Percentiles rank a stretch among this genome's conserved stretches.
Conservation (phyloP, 2,113 vertebrate species). For the Bungarus multicinctus region DNA sequence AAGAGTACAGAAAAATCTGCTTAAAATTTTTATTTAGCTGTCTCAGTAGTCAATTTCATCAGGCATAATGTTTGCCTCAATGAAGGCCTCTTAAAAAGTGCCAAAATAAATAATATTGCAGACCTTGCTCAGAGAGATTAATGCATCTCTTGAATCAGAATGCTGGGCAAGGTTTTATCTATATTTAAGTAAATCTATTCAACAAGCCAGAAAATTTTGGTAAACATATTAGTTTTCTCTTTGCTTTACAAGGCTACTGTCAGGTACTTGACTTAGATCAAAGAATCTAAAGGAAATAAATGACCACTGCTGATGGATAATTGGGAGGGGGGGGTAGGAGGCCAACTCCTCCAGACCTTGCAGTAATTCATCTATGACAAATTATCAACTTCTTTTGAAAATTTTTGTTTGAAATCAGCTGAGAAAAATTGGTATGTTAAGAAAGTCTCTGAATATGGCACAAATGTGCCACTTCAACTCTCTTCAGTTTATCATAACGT, state of each 20-base stretch:
- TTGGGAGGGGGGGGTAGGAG: not conserved
- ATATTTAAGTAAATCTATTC: not conserved
- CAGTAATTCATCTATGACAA: not conserved
- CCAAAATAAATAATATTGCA: not conserved
- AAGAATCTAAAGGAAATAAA: not conserved
- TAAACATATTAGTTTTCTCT: not conserved
- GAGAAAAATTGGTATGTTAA: not conserved
- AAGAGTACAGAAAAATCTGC: not conserved
- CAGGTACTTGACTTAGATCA: not conserved
- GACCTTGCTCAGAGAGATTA: not conserved
- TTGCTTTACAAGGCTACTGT: not conserved
- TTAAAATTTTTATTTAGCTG: not conserved
- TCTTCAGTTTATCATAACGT: not conserved
- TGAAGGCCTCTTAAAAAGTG: not conserved
- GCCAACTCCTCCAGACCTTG: not conserved
- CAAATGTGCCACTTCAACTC: not conserved
- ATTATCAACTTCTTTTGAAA: not conserved
- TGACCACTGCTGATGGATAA: not conserved
- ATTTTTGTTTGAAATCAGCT: not conserved
- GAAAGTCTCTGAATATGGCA: not conserved
- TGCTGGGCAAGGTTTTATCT: not conserved
- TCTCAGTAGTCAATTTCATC: not conserved
- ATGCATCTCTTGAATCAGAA: not conserved
- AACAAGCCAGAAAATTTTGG: not conserved
- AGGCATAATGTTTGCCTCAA: constrained; percentile 6